A percentile compares a stretch with the other conserved stretches of the same genome.
These are phyloP conservation scores for Eriosoma lanigerum DNA, from an alignment of 1,140 invertebrate species.

Conservation along the genomic window DNA sequence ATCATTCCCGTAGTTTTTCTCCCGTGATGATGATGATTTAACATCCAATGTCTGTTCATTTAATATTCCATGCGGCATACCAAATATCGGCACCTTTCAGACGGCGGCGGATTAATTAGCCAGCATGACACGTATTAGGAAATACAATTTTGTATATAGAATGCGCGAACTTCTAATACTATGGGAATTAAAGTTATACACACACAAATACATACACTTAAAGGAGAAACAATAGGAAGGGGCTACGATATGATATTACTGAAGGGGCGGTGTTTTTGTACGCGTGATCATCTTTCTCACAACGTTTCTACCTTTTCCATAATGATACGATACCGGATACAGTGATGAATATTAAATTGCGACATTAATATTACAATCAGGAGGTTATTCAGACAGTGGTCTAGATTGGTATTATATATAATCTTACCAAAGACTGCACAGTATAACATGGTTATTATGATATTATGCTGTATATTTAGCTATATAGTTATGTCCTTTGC, in stretches of 20 bases:
- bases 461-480: neutral
- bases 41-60: neutral
- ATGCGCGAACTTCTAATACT: neutral
- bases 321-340: conserved; percentile 26
- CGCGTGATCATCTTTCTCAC: conserved; percentile 10
- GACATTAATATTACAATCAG: conserved; percentile 9
- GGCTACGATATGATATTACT: neutral
- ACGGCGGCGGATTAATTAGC: conserved; percentile 46
- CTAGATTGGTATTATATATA: neutral
- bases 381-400: neutral
- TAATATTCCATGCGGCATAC: conserved; percentile 14
- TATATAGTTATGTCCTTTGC: no score
- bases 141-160: conserved; percentile 12
- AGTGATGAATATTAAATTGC: conserved; percentile 47
- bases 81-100: conserved; percentile 43
- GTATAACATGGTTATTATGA: neutral
- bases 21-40: neutral
- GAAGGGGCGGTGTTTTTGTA: neutral
- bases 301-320: neutral
- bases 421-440: neutral
- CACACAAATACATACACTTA: neutral
- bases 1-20: neutral
- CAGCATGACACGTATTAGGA: conserved; percentile 33
- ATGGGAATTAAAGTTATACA: neutral
- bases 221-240: neutral